Conservation (phyloP, 1,140 invertebrate genomes). For the Zaprionus tsacasi region DNA sequence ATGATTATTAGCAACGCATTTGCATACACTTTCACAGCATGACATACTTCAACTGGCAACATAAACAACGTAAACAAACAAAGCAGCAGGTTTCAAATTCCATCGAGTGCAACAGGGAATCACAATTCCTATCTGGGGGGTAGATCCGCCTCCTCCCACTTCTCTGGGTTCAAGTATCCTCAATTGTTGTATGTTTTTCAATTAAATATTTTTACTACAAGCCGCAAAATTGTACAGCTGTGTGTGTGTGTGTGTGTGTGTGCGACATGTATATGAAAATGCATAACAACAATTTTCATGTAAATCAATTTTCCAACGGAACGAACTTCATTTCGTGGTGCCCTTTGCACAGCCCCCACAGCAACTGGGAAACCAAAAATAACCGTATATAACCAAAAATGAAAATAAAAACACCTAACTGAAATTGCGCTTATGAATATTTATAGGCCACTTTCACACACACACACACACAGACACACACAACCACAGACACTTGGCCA, state of each 20-base stretch:
- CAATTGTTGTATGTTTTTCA: slow-evolving; percentile 60
- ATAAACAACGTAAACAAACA: background rate
- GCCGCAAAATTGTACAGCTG: slow-evolving; percentile 32
- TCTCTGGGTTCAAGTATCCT: background rate
- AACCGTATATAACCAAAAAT: slow-evolving; percentile 28
- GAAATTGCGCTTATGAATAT: slow-evolving; percentile 75
- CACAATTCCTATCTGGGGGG: background rate
- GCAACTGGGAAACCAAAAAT: slow-evolving; percentile 33
- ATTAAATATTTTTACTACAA: slow-evolving; percentile 71
- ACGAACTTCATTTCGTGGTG: slow-evolving; percentile 67
- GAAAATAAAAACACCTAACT: slow-evolving; percentile 44
- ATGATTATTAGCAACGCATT: background rate
- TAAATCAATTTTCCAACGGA: slow-evolving; percentile 77
- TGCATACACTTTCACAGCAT: background rate
- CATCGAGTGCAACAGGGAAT: background rate
- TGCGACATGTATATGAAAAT: slow-evolving; percentile 47
- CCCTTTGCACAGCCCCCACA: slow-evolving; percentile 2
- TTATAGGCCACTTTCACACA: slow-evolving; percentile 58
- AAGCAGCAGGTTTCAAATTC: background rate
- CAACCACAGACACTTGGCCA: slow-evolving; percentile 17
- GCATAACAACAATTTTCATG: slow-evolving; percentile 61
- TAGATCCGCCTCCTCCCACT: no score
- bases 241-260: slow-evolving; percentile 29
- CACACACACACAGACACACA: slow-evolving; percentile 14
- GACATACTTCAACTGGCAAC: background rate